phyloP scores from a whole-genome alignment of 2,113 vertebrate species.

The Rattus norvegicus region DNA sequence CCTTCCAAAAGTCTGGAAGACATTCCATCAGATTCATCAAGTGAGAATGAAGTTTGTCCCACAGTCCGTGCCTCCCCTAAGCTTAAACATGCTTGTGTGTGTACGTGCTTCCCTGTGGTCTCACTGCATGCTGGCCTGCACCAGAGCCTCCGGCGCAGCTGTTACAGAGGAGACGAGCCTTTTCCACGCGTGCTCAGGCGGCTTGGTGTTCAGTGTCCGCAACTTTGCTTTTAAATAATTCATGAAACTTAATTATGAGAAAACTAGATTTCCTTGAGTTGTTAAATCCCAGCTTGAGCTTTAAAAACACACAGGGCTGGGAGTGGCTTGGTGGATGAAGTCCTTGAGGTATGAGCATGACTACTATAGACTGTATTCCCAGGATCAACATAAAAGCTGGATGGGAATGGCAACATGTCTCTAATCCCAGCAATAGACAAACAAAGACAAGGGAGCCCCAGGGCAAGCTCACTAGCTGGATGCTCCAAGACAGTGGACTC shows the following conservation, averaged over 20 bases:
- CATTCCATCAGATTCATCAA: conserved; percentile 89
- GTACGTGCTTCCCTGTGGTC: conserved; percentile 51
- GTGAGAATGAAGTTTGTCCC: conserved; percentile 89
- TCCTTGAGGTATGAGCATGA: not conserved
- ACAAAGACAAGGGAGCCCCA: not conserved
- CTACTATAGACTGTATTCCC: no score
- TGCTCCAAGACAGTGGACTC: no score
- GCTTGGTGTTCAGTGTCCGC: not conserved
- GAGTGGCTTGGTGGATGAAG: not conserved
- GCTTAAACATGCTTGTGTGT: conserved; percentile 57
- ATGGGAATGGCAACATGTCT: not conserved
- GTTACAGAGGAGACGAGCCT: conserved; percentile 41
- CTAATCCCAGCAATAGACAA: not conserved
- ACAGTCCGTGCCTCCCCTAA: conserved; percentile 66
- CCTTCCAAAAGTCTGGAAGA: conserved; percentile 94
- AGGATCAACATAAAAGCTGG: not conserved
- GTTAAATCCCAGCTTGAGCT: not conserved
- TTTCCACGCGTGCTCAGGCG: not conserved
- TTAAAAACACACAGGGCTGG: not conserved
- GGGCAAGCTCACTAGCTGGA: not conserved
- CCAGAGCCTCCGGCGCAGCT: not conserved
- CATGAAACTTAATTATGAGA: not conserved
- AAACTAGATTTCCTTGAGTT: conserved; percentile 18
- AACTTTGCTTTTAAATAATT: conserved; percentile 34
- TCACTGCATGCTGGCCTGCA: conserved; percentile 63